Evolutionary conservation across 2,797 vertebrate species (phyloP).

Genomic region (Sebastes wilsoni): DNA sequence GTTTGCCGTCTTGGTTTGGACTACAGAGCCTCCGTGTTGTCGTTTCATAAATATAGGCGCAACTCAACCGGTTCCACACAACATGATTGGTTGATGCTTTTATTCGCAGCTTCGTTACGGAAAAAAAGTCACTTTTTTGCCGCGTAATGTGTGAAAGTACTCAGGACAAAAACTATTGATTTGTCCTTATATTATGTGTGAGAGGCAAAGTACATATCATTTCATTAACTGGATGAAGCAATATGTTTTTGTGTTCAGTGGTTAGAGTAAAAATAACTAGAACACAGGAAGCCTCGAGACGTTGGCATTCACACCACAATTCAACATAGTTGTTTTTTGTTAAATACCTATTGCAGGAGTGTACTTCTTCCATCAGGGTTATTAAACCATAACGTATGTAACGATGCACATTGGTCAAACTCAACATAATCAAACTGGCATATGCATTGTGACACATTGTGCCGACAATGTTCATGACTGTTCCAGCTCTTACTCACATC

Average conservation of each 20-base stretch:
- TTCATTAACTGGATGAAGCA: background rate
- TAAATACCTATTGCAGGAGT: background rate
- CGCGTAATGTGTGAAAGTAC: no score
- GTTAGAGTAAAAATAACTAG: background rate
- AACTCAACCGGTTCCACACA: no score
- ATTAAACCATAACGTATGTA: background rate
- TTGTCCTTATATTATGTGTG: background rate
- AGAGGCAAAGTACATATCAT: background rate
- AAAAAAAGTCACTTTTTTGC: no score
- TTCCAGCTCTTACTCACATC: constrained; percentile 5
- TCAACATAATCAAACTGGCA: background rate
- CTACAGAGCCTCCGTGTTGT: no score
- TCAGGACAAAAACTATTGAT: no score
- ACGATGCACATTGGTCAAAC: background rate
- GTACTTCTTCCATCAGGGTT: background rate
- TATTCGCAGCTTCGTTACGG: no score
- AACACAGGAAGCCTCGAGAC: background rate
- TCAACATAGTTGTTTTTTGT: background rate
- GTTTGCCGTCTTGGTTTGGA: no score
- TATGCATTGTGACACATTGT: background rate
- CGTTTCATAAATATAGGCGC: no score
- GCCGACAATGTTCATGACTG: background rate
- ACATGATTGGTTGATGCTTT: no score
- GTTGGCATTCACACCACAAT: background rate
- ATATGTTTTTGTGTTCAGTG: background rate